Base-by-base conservation (phyloP, 2,113 vertebrate species). In the Pampusana beccarii region DNA sequence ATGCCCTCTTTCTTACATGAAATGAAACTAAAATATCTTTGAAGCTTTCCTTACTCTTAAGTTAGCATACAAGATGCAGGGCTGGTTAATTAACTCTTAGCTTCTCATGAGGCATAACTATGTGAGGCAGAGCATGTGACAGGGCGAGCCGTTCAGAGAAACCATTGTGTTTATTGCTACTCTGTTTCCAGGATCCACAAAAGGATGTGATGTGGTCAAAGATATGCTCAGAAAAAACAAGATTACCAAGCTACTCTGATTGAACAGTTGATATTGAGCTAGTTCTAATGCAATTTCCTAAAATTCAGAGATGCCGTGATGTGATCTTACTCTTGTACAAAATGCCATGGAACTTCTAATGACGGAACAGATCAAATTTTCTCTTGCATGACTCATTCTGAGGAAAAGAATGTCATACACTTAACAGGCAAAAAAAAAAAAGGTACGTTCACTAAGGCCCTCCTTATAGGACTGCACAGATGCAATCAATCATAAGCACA, bases 341-440 rank as follows among this genome's bases (percentile, higher is more conserved):
- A 95, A 97, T 93, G 77, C 77, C 86, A 74, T 9, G 69, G 77
- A 93, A 91, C 72, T 79, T 93, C 48, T 89, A 74, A 91, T 95
- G 93, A 85, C 61, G 69, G 66, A 82, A 75, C 40, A 95, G 94
- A 93, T 91, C 84, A 80, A 84, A 87, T 95, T 91, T 85, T 93
- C 86, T 69, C 61, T 85, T 51, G 50, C 74, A 58, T 97, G 95
- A 95, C 86, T 96, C 95, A 96, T 72, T 54, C 78, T 28, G 67
- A 92, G 73, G 60, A 71, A 92, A 54, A 88, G 64, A 93, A 86
- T 78, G 72, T 64, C 48, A 34, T 67, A 34, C 33, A 16, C 64
- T 91, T 31, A 56, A 21, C 33, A 23, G 15, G 36, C 20, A 6
- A 40, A 53, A 60, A 14, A 44, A 44, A 44, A 51, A 51, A 77